phyloP scores from a whole-genome alignment of 2,113 vertebrate genomes.

The Malurus cyaneus region DNA sequence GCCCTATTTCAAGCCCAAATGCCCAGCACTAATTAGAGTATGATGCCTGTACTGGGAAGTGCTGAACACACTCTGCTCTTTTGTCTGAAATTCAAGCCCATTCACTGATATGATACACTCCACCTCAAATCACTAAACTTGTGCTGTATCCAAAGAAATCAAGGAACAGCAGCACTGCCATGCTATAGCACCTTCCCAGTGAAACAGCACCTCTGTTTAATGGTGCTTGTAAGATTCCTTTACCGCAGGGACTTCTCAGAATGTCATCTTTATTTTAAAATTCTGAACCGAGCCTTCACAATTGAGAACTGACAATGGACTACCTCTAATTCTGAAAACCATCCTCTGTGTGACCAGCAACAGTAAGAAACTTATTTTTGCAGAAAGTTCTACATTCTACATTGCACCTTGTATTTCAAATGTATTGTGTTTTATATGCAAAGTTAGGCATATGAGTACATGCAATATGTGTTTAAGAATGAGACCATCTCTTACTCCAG shows the following conservation, averaged over 20 bases:
- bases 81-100: neutral
- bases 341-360: neutral
- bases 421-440: neutral
- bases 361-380: neutral
- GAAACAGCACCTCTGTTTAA: neutral
- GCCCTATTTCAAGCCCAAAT: neutral
- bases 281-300: fast-evolving
- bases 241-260: neutral
- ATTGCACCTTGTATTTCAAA: neutral
- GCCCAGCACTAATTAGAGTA: neutral
- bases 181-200: neutral
- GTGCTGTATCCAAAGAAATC: neutral
- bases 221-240: neutral
- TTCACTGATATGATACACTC: neutral
- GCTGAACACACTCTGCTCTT: neutral
- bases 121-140: neutral
- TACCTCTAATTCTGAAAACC: neutral
- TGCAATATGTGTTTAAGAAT: neutral
- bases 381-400: neutral
- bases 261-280: neutral
- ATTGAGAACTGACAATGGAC: neutral
- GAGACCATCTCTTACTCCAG: neutral
- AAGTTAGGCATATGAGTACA: neutral
- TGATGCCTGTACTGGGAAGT: neutral
- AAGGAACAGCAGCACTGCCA: neutral